Conservation (phyloP, 2,113 vertebrate species). For the Cephalopholis sonnerati region DNA sequence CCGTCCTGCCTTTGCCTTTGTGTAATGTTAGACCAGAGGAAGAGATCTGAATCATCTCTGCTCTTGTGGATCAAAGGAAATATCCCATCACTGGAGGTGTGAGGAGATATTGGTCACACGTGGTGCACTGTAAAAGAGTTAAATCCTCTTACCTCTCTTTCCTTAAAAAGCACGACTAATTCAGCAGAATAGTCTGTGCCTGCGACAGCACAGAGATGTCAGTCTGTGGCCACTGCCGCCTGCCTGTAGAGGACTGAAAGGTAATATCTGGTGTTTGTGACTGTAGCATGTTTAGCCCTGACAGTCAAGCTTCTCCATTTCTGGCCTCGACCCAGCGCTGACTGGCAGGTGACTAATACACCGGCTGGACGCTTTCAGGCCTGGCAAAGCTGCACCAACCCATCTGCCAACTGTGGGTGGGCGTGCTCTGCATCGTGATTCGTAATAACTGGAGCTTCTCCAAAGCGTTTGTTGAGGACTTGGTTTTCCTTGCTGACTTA, state of each 20-base stretch:
- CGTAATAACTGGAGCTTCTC: constrained; percentile 43
- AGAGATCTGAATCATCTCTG: constrained; percentile 38
- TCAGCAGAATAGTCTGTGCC: constrained; percentile 19
- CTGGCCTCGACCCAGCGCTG: constrained; percentile 60
- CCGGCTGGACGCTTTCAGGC: constrained; percentile 59
- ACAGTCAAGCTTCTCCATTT: constrained; percentile 25
- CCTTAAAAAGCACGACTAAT: constrained; percentile 50
- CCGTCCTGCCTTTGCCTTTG: constrained; percentile 1
- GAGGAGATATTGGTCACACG: constrained; percentile 50
- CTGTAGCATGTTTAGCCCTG: constrained; percentile 38
- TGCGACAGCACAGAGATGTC: constrained; percentile 3
- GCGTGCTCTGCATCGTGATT: constrained; percentile 56
- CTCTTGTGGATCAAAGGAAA: constrained; percentile 49
- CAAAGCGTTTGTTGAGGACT: constrained; percentile 40
- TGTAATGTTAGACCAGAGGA: constrained; percentile 30
- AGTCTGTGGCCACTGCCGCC: neutral
- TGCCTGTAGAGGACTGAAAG: constrained; percentile 6
- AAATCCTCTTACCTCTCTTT: constrained; percentile 54
- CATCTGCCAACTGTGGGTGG: constrained; percentile 70
- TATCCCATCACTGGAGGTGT: constrained; percentile 36
- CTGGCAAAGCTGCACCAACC: constrained; percentile 61
- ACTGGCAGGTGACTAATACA: constrained; percentile 77
- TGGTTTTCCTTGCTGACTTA: constrained; percentile 29
- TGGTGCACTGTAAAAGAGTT: constrained; percentile 29
- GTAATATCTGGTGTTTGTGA: constrained; percentile 23